A percentile compares a stretch with the other conserved stretches of the same genome.
Conservation (phyloP, 2,113 vertebrate species). For the Polypterus bichir region DNA sequence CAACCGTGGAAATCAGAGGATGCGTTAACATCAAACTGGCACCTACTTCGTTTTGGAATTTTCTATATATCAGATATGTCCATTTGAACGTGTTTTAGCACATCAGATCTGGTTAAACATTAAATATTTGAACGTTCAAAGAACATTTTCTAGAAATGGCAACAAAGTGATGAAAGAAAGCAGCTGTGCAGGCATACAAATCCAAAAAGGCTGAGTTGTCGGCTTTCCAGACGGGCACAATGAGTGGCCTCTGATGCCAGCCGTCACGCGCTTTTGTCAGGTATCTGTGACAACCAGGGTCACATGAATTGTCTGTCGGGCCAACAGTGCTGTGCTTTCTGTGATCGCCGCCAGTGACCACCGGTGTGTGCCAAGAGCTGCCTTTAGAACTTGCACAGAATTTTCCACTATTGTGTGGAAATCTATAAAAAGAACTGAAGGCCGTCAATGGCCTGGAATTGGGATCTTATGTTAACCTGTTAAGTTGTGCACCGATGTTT, state of each 20-base stretch:
- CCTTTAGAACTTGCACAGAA: slow-evolving; percentile 27
- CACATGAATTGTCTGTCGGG: slow-evolving; percentile 8
- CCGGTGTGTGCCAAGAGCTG: slow-evolving; percentile 23
- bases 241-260: slow-evolving; percentile 22
- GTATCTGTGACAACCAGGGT: slow-evolving; percentile 23
- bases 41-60: too few relatives aligned
- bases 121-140: too few relatives aligned
- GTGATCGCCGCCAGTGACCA: slow-evolving; percentile 17
- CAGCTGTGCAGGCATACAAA: slow-evolving; percentile 7
- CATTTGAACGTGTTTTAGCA: too few relatives aligned
- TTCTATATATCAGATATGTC: too few relatives aligned
- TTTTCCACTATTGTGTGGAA: slow-evolving; percentile 46
- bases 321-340: not conserved
- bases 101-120: too few relatives aligned
- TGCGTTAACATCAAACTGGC: too few relatives aligned
- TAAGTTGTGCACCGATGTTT: too few relatives aligned
- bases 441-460: not conserved
- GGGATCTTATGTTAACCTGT: too few relatives aligned
- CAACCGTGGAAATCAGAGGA: too few relatives aligned
- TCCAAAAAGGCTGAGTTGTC: slow-evolving; percentile 33
- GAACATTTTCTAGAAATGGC: too few relatives aligned
- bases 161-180: too few relatives aligned
- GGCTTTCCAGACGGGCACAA: slow-evolving; percentile 27
- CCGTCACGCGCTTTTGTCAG: slow-evolving; percentile 24
- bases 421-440: slow-evolving; percentile 38